A percentile compares a stretch with the other conserved stretches of the same genome.
Evolutionary conservation across 2,888 invertebrate genomes (phyloP).

Genomic region (Yponomeuta plumbellus): DNA sequence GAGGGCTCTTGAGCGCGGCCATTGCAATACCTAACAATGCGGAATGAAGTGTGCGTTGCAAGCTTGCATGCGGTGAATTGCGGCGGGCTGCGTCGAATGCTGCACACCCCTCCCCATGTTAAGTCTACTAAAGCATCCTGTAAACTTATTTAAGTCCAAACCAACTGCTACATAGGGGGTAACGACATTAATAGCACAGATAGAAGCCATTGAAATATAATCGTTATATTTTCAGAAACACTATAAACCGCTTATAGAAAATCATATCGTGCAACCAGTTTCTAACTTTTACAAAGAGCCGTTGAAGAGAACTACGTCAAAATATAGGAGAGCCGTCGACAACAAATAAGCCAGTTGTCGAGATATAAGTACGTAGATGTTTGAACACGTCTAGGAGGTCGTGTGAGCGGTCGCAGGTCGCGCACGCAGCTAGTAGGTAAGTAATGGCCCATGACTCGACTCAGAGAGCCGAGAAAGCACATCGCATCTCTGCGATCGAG

Average conservation of each 20-base stretch:
- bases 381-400: constrained; percentile 23
- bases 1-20: constrained; percentile 50
- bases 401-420: constrained; percentile 25
- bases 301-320: neutral
- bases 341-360: constrained; percentile 15
- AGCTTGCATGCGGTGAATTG: constrained; percentile 22
- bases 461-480: neutral
- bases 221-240: neutral
- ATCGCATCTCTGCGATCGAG: neutral
- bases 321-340: constrained; percentile 13
- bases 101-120: neutral
- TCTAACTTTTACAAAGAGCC: neutral
- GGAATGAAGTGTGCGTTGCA: constrained; percentile 53
- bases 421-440: constrained; percentile 16
- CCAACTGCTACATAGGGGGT: neutral
- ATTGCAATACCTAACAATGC: constrained; percentile 63
- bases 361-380: constrained; percentile 15
- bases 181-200: neutral
- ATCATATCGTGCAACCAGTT: neutral
- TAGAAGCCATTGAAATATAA: neutral
- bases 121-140: neutral
- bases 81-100: constrained; percentile 9
- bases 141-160: neutral
- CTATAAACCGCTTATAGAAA: neutral
- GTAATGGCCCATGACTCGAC: constrained; percentile 13